phyloP scores from a whole-genome alignment of 2,113 vertebrate genomes.

The Oenanthe oenanthe region DNA sequence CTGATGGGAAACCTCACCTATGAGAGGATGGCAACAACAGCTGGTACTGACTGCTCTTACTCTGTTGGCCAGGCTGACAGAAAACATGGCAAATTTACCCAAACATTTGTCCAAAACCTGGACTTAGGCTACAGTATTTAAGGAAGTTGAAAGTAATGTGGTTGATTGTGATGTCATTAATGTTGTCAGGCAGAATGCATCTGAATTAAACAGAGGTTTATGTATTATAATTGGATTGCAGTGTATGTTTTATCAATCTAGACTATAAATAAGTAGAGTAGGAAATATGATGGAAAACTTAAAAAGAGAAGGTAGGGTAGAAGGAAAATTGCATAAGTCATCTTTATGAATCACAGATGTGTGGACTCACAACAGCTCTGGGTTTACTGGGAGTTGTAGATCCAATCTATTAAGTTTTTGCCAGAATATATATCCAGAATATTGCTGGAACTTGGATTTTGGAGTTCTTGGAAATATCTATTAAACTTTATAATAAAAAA shows the following conservation, averaged over 20 bases:
- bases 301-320: neutral
- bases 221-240: neutral
- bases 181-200: neutral
- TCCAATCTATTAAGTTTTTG: neutral
- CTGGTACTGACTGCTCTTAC: neutral
- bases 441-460: neutral
- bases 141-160: neutral
- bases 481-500: neutral
- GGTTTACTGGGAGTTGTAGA: neutral
- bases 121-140: neutral
- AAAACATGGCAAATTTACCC: neutral
- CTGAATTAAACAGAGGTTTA: neutral
- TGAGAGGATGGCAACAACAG: neutral
- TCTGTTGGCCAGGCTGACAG: neutral
- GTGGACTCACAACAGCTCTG: neutral
- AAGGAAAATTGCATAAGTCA: neutral
- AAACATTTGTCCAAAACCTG: neutral
- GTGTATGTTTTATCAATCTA: neutral
- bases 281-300: neutral
- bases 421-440: neutral
- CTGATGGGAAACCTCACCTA: neutral
- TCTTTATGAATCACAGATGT: neutral
- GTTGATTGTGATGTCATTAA: neutral
- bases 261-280: neutral
- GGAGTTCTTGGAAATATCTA: neutral